A percentile compares a stretch with the other conserved stretches of the same genome.
These are phyloP conservation scores for Apamea monoglypha DNA, from an alignment of 2,888 invertebrate genomes.

Conservation along the genomic window DNA sequence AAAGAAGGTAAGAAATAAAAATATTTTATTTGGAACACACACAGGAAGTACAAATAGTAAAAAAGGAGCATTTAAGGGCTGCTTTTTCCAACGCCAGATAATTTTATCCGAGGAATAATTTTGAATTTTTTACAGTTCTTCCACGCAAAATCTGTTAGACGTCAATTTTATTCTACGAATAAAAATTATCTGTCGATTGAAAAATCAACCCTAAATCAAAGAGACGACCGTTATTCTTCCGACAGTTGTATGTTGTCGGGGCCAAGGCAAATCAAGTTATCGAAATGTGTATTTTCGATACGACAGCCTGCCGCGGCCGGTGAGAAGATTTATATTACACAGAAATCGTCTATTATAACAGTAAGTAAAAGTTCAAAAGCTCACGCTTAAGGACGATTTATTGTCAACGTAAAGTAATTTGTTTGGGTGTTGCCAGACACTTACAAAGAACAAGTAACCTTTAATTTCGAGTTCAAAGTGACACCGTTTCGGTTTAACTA, in stretches of 20 bases:
- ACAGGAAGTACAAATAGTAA: no score
- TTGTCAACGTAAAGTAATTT: background rate
- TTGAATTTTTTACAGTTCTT: no score
- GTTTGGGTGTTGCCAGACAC: background rate
- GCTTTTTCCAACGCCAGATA: no score
- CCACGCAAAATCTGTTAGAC: no score
- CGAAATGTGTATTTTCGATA: background rate
- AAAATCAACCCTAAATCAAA: no score
- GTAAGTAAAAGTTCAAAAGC: background rate
- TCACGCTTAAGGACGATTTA: background rate
- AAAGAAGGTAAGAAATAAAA: no score
- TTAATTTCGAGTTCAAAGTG: background rate
- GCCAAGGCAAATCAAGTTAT: background rate
- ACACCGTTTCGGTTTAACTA: conserved; percentile 7
- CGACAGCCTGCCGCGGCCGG: background rate
- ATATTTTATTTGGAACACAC: no score
- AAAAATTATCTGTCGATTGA: no score
- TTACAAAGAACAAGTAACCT: conserved; percentile 5
- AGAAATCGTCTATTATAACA: background rate
- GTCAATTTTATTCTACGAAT: no score
- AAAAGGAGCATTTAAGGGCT: no score
- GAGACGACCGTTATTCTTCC: background rate
- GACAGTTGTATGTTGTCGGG: background rate
- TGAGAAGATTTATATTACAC: background rate
- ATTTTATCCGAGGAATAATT: no score